Base-by-base conservation (phyloP, 2,113 vertebrate species). In the Malurus melanocephalus region DNA sequence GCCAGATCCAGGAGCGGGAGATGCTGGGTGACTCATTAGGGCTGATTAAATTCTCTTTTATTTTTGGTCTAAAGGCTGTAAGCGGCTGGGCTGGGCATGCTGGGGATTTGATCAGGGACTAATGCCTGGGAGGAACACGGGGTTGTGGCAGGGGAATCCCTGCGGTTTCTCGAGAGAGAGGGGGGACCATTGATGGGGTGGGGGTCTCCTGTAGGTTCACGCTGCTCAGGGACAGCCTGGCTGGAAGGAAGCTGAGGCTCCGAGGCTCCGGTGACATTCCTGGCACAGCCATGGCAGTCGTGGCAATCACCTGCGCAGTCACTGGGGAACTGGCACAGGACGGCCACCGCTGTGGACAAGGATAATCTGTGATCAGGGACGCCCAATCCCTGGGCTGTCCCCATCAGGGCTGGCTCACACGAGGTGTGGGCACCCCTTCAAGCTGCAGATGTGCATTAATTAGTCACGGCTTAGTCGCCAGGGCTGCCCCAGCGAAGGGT, bases 1-100 rank as follows among this genome's bases (percentile, higher is more conserved):
- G 83, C 80, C 1, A 13, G 85, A 92, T 90, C 53, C 55, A 11
- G 86, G 46, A 77, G 95, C 74, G 76, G 95, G 89, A 94, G 84
- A 88, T 93, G 95, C 88, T 88, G 82, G 85, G 95, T 94, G 96
- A 95, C 95, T 98, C 96, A 91, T 96, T 97, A 97, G 92, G 79
- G 94, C 96, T 96, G 88, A 90, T 85, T 85, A 75, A 57, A 35
- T 77, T 67, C 9, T 49, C 52, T 64, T 60, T 73, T 66, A 46
- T 45, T 68, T 72, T 96, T 89, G 75, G 62, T 94, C 91, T 97
- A 89, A 96, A 95, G 89, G 93, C 94, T 93, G 92, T 95, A 94
- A 97, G 96, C 10, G 82, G 92, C 86, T 95, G 95, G 92, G 92
- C 91, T 74, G 93, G 55, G 77, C 53, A 23, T 0, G 4, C 56